These are phyloP conservation scores for Apostichopus leukothele DNA, from an alignment of 53 echinoderm and acorn worm species.

Conservation along the genomic window DNA sequence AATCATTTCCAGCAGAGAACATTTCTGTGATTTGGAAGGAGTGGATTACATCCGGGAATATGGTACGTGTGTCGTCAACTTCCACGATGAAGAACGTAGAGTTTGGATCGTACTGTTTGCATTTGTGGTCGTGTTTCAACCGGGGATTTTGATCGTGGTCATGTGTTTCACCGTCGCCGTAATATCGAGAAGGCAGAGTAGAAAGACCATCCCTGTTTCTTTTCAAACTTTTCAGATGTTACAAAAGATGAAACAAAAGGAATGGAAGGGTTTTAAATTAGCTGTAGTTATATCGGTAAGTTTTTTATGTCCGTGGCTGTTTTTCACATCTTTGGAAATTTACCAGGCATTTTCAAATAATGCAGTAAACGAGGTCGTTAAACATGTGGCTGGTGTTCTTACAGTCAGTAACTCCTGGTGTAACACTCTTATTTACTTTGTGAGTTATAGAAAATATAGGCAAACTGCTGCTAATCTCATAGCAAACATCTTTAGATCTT, in stretches of 20 bases:
- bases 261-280: conserved; percentile 15
- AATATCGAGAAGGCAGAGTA: background rate
- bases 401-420: background rate
- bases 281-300: background rate
- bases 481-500: background rate
- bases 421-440: conserved; percentile 14
- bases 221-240: too few species aligned
- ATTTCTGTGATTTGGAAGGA: background rate
- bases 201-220: background rate
- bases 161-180: background rate
- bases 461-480: background rate
- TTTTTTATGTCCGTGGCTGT: background rate
- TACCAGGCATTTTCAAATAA: background rate
- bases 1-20: background rate
- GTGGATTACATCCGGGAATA: background rate
- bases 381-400: conserved; percentile 1
- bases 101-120: background rate
- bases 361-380: background rate
- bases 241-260: background rate
- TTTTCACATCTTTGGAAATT: background rate
- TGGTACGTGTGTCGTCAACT: background rate
- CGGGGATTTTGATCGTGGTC: background rate
- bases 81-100: background rate
- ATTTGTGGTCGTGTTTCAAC: background rate
- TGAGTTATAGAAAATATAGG: background rate